These are phyloP conservation scores for Dicranocentrus wangi DNA, from an alignment of 2,888 invertebrate species.

Conservation along the genomic window DNA sequence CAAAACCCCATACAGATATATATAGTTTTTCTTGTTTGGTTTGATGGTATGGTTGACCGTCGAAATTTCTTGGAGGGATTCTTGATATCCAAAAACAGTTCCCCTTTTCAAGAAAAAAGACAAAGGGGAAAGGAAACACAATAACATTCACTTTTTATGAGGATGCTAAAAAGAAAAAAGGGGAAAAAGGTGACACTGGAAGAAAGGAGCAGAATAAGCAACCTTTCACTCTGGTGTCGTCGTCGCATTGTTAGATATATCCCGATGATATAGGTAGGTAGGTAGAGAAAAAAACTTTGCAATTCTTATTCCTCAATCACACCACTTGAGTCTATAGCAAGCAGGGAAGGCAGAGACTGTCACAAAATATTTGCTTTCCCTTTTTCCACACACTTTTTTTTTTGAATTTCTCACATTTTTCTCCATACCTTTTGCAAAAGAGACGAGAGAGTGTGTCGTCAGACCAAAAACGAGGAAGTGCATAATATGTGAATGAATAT, in stretches of 20 bases:
- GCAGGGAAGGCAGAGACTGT: background rate
- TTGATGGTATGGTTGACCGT: conserved; percentile 9
- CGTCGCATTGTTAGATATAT: no score
- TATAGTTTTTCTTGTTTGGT: conserved; percentile 17
- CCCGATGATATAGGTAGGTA: no score
- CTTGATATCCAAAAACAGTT: background rate
- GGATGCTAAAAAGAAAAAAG: conserved; percentile 4
- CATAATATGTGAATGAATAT: no score
- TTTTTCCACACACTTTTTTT: background rate
- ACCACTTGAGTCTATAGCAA: background rate
- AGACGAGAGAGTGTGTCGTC: no score
- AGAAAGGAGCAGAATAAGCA: no score
- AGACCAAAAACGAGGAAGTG: no score
- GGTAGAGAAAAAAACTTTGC: background rate
- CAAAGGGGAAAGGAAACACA: conserved; percentile 22
- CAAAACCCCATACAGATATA: conserved; percentile 8
- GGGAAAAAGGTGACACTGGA: background rate
- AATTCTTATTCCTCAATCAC: conserved; percentile 17
- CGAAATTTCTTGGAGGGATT: no score
- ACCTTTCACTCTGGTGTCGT: no score
- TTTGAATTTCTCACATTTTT: background rate
- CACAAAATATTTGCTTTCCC: conserved; percentile 18
- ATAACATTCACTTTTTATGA: conserved; percentile 41
- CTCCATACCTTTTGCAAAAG: background rate
- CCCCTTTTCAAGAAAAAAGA: background rate